Base-by-base conservation (phyloP, 1,140 invertebrate genomes). In the Triops cancriformis region DNA sequence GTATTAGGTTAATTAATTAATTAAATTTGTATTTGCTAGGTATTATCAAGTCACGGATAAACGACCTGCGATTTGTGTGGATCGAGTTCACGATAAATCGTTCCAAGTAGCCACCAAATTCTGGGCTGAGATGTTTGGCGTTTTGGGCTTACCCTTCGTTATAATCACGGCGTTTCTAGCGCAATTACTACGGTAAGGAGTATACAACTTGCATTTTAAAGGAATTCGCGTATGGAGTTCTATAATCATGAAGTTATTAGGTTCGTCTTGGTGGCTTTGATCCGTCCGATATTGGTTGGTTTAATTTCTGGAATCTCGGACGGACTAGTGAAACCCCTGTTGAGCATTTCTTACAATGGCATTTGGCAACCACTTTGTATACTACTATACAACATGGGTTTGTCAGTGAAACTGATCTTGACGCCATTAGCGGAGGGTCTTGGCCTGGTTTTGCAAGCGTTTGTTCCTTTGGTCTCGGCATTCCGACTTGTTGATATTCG, bases 401-500 rank as follows among this genome's bases (percentile, higher is more conserved):
- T 27, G 14, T 76, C 74, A 4, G 4, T 76, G 10, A 76, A 76
- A 42, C 26, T 76, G 74, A 45, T 76, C 26, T 12, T 76, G 26
- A 41, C 74, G 26, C 74, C 74, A 26, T 14, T 76, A 2, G 26
- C 37, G n/a, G 74, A 76, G 18, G 14, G 37, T 42, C 28, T 76
- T 7, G 26, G 37, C 27, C 37, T 31, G 10, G 18, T 76, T 43
- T 76, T 76, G 11, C 37, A 14, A 27, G 26, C 27, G 14, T 26
- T 43, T 26, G 45, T 45, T 26, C 37, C 26, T 14, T 43, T 76
- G 45, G 74, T 76, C 74, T 41, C 74, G 11, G 74, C 74, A 28
- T 76, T 76, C 23, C 74, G 74, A 41, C 37, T 76, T 11, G 74
- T 76, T 14, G 74, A 76, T 6, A 45, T 76, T 26, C 74, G 74